Base-by-base conservation (phyloP, 2,113 vertebrate genomes). In the Oryzias curvinotus region DNA sequence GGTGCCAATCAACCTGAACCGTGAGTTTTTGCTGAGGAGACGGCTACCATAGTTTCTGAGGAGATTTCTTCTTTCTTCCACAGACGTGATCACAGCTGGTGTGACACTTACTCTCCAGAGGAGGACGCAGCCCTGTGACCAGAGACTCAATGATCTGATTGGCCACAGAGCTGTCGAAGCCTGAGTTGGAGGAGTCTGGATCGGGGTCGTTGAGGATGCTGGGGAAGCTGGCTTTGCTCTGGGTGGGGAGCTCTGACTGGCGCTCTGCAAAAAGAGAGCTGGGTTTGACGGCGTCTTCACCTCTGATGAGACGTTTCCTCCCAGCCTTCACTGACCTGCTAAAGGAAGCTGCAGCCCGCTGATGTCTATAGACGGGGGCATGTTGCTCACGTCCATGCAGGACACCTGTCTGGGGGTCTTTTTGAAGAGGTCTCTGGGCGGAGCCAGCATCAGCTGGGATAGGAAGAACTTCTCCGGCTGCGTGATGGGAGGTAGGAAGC, bases 401-500 rank as follows among this genome's bases (percentile, higher is more conserved):
- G 96, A 96, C 1, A 99, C 96, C 88, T 98, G 97, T 13, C 96
- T 87, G 14, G 97, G 97, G 0, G 97, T 99, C 87, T 99, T 99
- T 90, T 99, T 99, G 86, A 99, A 99, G 21, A 99, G 93, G 8
- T 99, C 97, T 57, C 95, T 90, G 19, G 97, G 96, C 2, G 97
- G 97, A 3, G 97, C 97, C 84, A 99, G 65, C 97, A 99, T 98
- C 64, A 99, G 92, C 55, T 99, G 97, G 15, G 97, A 99, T 52
- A 99, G 94, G 62, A 99, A 99, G 89, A 96, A 99, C 82, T 96
- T 99, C 89, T 99, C 97, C 3, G 95, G 94, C 62, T 95, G 92
- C 7, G 97, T 99, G 90, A 99, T 96, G 57, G 97, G 95, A 10
- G 97, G 97, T 18, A 99, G 90, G 87, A 99, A 99, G 23, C 97